These are phyloP conservation scores for Centropus bengalensis DNA, from an alignment of 2,113 vertebrate species.

Conservation along the genomic window DNA sequence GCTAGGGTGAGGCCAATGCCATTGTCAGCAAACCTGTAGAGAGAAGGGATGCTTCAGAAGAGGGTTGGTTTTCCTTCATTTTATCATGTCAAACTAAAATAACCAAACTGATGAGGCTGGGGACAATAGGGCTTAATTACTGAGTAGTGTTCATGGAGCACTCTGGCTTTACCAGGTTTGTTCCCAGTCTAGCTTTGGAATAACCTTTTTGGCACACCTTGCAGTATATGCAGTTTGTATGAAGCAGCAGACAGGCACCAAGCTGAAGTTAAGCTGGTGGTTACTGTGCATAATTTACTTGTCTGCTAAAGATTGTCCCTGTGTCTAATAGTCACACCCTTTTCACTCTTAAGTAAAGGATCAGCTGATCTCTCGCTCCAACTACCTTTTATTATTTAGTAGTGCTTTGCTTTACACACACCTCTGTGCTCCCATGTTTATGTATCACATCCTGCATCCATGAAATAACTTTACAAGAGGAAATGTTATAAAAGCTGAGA, in stretches of 20 bases:
- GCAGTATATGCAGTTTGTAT: neutral
- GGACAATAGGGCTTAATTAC: neutral
- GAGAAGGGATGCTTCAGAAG: constrained; percentile 2
- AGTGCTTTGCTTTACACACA: neutral
- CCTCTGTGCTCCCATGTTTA: neutral
- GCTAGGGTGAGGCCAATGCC: constrained; percentile 95
- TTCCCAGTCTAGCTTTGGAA: neutral
- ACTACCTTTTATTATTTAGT: neutral
- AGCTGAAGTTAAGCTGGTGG: neutral
- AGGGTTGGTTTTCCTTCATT: neutral
- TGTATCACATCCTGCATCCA: neutral
- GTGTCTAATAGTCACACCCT: neutral
- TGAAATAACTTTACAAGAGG: neutral
- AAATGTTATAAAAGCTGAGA: neutral
- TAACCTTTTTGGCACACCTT: neutral
- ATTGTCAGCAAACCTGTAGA: constrained; percentile 93
- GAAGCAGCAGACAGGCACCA: neutral
- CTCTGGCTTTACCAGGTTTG: neutral
- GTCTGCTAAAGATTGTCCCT: neutral
- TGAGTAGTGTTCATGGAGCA: neutral
- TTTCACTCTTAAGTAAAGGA: neutral
- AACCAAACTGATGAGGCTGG: neutral
- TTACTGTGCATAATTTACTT: neutral
- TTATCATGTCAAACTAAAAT: neutral
- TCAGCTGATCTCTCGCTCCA: neutral